Conservation (phyloP, 53 echinoderm and acorn worm genomes). For the Actinopyga echinites region DNA sequence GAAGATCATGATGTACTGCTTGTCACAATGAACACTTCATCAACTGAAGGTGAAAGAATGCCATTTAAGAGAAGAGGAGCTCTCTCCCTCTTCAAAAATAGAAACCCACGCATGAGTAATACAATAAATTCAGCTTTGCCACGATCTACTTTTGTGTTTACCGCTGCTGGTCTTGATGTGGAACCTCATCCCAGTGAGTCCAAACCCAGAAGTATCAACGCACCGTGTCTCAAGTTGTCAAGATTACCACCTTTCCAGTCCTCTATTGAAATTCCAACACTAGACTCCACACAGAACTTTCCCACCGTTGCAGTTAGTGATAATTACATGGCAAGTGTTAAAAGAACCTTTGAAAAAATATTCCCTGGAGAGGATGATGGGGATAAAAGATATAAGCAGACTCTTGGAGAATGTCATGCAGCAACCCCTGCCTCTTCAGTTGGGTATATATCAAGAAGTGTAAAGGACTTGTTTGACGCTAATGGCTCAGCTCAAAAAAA, state of each 20-base stretch:
- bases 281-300: background rate
- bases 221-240: no score
- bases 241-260: background rate
- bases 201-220: background rate
- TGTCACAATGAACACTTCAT: background rate
- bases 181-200: background rate
- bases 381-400: background rate
- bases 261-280: background rate
- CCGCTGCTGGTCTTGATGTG: no score
- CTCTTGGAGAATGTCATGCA: background rate
- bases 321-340: slow-evolving; percentile 27
- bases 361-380: background rate
- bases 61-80: background rate
- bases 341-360: slow-evolving; percentile 30
- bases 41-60: slow-evolving; percentile 7
- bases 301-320: slow-evolving; percentile 2
- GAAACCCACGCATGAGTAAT: no score
- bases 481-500: background rate
- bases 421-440: background rate
- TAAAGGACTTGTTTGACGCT: background rate
- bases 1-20: no score
- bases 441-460: background rate
- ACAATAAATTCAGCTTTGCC: slow-evolving; percentile 16
- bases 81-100: background rate
- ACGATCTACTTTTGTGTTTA: background rate